phyloP scores from a whole-genome alignment of 2,113 vertebrate genomes.

The Willisornis vidua region DNA sequence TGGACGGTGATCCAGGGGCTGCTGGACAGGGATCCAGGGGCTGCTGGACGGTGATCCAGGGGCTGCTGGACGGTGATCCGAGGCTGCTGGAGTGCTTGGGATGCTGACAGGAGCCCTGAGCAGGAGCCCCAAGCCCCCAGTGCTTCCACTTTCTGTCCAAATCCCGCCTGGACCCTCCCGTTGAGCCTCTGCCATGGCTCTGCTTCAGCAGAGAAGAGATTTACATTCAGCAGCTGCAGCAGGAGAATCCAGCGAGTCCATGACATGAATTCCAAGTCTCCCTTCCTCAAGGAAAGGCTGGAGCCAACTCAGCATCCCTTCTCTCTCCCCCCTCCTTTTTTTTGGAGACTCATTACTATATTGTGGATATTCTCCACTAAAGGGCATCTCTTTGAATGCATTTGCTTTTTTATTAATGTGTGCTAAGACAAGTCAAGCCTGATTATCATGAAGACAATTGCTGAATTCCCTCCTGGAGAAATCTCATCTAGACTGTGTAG shows the following conservation, averaged over 20 bases:
- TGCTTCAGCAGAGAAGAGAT: not conserved
- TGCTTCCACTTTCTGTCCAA: accelerated
- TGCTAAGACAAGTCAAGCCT: slow-evolving; percentile 79
- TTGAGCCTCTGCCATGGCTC: accelerated
- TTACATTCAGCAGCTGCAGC: not conserved
- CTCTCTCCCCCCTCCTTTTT: not conserved
- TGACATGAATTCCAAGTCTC: slow-evolving; percentile 39
- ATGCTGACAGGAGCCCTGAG: not conserved
- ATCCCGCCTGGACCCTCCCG: accelerated
- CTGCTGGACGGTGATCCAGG: not conserved
- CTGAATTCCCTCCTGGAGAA: slow-evolving; percentile 78
- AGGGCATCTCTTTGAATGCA: slow-evolving; percentile 77
- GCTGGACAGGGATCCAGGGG: not conserved
- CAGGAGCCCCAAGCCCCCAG: accelerated
- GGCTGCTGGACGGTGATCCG: not conserved
- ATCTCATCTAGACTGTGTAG: slow-evolving; percentile 75
- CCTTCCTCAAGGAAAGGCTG: not conserved
- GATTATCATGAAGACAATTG: slow-evolving; percentile 82
- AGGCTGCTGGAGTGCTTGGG: not conserved
- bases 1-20: no score
- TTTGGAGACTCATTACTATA: slow-evolving; percentile 74
- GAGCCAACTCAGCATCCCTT: slow-evolving; percentile 62
- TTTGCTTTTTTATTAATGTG: slow-evolving; percentile 79
- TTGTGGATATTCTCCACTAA: slow-evolving; percentile 77
- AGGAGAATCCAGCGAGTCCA: slow-evolving; percentile 36